These are phyloP conservation scores for Ondatra zibethicus DNA, from an alignment of 2,113 vertebrate species.

Conservation along the genomic window DNA sequence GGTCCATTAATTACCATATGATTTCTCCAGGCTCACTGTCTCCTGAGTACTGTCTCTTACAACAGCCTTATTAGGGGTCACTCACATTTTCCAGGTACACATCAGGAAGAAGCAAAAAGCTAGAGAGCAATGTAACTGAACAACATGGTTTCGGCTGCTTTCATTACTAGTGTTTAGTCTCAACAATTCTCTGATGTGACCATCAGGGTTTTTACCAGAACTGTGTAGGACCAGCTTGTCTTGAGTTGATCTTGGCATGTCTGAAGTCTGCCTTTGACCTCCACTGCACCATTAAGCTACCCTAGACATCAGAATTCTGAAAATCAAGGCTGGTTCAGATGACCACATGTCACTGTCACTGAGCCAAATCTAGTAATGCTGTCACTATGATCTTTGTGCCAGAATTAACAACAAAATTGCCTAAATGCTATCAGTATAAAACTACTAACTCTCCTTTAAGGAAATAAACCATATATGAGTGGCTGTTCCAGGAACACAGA, in stretches of 20 bases:
- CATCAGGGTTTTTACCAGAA: neutral
- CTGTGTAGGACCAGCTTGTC: neutral
- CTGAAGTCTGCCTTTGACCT: neutral
- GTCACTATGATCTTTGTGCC: neutral
- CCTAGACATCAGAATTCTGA: neutral
- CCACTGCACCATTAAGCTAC: neutral
- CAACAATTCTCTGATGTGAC: neutral
- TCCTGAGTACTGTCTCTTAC: neutral
- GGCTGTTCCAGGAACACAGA: neutral
- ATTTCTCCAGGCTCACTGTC: neutral
- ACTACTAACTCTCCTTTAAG: neutral
- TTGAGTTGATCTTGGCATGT: neutral
- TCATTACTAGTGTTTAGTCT: neutral
- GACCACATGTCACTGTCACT: neutral
- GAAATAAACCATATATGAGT: neutral
- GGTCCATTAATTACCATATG: neutral
- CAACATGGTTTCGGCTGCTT: neutral
- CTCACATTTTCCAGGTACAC: neutral
- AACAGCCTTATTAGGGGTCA: neutral
- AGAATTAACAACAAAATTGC: neutral
- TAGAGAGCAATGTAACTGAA: neutral
- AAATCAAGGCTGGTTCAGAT: neutral
- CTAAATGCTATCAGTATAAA: neutral
- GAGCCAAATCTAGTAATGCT: neutral
- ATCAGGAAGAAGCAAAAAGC: neutral